Base-by-base conservation (phyloP, 2,113 vertebrate species). In the Anarrhichthys ocellatus region DNA sequence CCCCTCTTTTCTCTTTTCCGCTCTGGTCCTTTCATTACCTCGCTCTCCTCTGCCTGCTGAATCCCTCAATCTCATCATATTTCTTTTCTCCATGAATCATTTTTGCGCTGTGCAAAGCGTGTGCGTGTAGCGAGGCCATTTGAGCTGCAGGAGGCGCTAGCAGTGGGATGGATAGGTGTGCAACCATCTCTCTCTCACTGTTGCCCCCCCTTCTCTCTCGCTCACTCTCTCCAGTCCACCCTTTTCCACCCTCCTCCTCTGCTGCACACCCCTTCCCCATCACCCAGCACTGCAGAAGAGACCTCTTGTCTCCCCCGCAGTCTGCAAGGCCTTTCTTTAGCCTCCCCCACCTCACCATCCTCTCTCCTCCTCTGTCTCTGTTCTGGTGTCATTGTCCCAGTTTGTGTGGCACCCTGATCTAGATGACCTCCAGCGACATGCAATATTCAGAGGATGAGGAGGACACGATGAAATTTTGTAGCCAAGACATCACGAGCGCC, bases 281-380 rank as follows among this genome's bases (percentile, higher is more conserved):
- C 79, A 80, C 80, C 77, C 85, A 79, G 48, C 73, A 78, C 83
- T 87, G 85, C 84, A 90, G 83, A 82, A 69, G 81, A 87, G 80
- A 87, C 70, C 84, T 82, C 89, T 74, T 83, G 82, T 82, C 82
- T 85, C 76, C 82, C 87, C 56, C 4, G 32, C 76, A 81, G 80
- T 83, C 77, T 83, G 82, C 75, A 58, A 76, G 79, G 73, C 75
- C 78, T 81, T 70, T 75, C 78, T 71, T 76, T 18, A 61, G 56
- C 54, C 68, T 18, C 22, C 66, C 69, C 27, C 14, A 4, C 17
- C 59, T 0, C 11, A 36, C 1, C 32, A 7, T 13, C 34, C 38
- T 3, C 24, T 5, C 52, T 7, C 50, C n/a, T 14, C 40, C 52
- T 5, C n/a, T 1, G 5, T 68, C 40, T 65, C 40, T 20, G 10